These are phyloP conservation scores for Eurystomus gularis DNA, from an alignment of 2,113 vertebrate species.

Conservation along the genomic window DNA sequence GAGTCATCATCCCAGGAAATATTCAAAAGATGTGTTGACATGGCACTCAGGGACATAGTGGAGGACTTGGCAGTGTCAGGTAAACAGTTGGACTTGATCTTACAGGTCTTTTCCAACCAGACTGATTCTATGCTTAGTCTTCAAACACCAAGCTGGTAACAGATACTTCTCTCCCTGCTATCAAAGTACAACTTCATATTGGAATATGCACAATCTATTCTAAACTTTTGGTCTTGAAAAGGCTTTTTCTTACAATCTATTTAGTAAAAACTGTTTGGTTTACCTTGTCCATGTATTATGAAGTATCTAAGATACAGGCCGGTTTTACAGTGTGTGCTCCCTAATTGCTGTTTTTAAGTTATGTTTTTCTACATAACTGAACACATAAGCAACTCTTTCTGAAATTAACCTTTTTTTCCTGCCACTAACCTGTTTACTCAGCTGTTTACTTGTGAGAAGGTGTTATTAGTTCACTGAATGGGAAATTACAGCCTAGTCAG, in stretches of 20 bases:
- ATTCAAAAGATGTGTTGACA: neutral
- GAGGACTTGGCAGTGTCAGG: neutral
- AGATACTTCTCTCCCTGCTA: neutral
- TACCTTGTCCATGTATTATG: neutral
- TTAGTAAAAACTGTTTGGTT: neutral
- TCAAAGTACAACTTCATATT: neutral
- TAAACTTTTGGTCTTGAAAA: neutral
- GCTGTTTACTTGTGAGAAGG: neutral
- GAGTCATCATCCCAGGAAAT: neutral
- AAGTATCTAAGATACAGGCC: neutral
- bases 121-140: neutral
- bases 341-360: neutral
- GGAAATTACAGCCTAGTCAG: neutral
- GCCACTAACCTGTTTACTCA: neutral
- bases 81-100: neutral
- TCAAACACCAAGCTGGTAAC: neutral
- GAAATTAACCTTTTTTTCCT: neutral
- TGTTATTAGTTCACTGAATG: neutral
- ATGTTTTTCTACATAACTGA: neutral
- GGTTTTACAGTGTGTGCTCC: neutral
- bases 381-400: neutral
- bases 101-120: neutral
- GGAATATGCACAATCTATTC: neutral
- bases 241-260: neutral
- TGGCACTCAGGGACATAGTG: neutral